Conservation (phyloP, 2,113 vertebrate species). For the Chiloscyllium plagiosum region DNA sequence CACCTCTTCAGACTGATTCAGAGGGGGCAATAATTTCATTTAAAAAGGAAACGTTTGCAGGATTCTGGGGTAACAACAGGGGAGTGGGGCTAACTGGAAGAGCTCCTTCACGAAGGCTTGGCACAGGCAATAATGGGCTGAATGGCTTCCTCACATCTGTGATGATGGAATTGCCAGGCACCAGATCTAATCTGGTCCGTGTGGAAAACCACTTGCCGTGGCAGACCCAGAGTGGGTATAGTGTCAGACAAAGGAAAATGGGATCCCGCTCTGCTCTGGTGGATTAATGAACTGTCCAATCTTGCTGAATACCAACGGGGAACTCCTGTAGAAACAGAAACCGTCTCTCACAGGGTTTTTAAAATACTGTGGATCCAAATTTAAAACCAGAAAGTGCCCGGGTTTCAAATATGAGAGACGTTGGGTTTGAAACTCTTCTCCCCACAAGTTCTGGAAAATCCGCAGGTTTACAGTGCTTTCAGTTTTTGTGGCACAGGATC, state of each 20-base stretch:
- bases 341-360: too few relatives aligned
- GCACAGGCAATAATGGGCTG: neutral
- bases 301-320: neutral
- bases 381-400: too few relatives aligned
- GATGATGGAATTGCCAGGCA: neutral
- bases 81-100: neutral
- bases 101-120: neutral
- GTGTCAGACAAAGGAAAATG: neutral
- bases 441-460: too few relatives aligned
- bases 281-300: neutral
- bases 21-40: neutral
- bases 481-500: neutral
- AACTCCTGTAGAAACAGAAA: neutral
- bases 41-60: neutral
- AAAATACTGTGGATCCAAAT: too few relatives aligned
- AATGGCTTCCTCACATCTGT: neutral
- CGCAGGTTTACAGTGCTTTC: too few relatives aligned
- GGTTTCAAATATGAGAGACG: too few relatives aligned
- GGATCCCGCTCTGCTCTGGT: neutral
- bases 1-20: neutral
- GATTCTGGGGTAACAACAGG: neutral
- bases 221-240: neutral
- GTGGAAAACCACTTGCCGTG: neutral
- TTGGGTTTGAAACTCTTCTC: too few relatives aligned
- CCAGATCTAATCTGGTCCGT: neutral